These are phyloP conservation scores for Sardinella longiceps DNA, from an alignment of 2,797 vertebrate genomes.

Conservation along the genomic window DNA sequence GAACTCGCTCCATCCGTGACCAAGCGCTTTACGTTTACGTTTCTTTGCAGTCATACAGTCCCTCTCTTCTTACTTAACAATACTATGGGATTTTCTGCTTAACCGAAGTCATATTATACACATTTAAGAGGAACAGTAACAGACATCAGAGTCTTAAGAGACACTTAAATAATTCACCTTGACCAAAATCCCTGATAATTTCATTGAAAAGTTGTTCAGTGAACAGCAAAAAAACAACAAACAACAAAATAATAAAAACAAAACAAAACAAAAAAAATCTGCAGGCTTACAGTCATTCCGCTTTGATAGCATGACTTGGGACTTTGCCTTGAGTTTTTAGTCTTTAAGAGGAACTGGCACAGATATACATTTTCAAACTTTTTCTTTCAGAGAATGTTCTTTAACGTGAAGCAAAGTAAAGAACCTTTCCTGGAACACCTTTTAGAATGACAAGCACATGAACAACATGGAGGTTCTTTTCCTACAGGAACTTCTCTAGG, in stretches of 20 bases:
- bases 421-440: background rate
- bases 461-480: background rate
- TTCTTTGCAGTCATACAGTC: background rate
- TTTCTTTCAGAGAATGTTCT: background rate
- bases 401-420: background rate
- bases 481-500: background rate
- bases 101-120: background rate
- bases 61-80: background rate
- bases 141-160: conserved; percentile 4
- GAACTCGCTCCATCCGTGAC: background rate
- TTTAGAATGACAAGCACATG: background rate
- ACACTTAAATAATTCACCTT: conserved; percentile 10
- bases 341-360: background rate
- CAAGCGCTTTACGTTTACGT: background rate
- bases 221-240: background rate
- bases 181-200: conserved; percentile 14
- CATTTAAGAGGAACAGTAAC: background rate
- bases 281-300: background rate
- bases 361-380: too few species aligned
- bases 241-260: too few species aligned
- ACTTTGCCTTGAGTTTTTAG: background rate
- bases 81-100: background rate
- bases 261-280: background rate
- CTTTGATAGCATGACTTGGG: background rate
- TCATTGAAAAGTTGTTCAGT: background rate